Conservation (phyloP, 2,888 invertebrate species). For the Drosophila aldrichi region DNA sequence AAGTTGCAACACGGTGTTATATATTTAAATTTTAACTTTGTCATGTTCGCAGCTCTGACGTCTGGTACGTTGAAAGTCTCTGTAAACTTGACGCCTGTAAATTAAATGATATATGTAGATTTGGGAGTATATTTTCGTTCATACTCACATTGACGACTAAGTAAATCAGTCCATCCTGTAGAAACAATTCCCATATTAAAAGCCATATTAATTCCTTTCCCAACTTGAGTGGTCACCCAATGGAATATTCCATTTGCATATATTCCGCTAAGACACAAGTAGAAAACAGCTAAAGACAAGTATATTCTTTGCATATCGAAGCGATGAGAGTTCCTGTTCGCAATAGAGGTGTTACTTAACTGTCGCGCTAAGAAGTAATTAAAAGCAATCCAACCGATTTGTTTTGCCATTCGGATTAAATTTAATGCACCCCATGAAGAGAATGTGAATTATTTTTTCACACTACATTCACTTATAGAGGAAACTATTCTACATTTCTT, state of each 20-base stretch:
- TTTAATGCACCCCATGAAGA: background rate
- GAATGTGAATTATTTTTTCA: background rate
- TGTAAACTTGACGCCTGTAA: background rate
- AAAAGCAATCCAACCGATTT: background rate
- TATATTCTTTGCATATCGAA: background rate
- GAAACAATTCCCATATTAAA: background rate
- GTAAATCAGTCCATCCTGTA: background rate
- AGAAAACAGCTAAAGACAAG: background rate
- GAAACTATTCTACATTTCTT: background rate
- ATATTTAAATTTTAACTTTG: conserved; percentile 75
- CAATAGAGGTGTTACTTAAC: too few species aligned
- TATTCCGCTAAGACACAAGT: background rate
- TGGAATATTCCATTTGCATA: background rate
- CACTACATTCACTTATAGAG: background rate
- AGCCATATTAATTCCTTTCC: background rate
- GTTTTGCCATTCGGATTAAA: background rate
- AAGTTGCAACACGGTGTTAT: conserved; percentile 74
- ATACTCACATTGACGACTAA: background rate
- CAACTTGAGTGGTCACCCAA: accelerated
- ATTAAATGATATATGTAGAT: background rate
- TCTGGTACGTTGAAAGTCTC: background rate
- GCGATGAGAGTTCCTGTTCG: background rate
- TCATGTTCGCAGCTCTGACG: conserved; percentile 70
- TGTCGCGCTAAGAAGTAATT: background rate
- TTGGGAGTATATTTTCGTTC: background rate